phyloP scores from a whole-genome alignment of 2,113 vertebrate species.

The Serilophus lunatus region DNA sequence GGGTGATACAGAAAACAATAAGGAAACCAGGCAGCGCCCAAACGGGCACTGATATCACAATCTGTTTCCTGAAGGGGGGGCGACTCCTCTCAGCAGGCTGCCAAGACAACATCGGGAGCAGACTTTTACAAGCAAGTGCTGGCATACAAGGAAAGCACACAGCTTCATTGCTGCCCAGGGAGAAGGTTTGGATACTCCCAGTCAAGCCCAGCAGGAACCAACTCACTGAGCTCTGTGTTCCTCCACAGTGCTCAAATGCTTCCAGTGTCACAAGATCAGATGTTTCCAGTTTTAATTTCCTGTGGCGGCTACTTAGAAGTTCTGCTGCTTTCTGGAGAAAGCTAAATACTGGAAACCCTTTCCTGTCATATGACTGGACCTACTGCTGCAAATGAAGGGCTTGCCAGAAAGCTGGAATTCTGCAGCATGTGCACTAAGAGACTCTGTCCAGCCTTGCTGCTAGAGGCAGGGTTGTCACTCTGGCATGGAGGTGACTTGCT shows the following conservation, averaged over 20 bases:
- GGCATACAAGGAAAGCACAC: not conserved
- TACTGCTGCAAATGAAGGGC: not conserved
- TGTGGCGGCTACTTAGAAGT: not conserved
- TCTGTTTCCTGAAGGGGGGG: not conserved
- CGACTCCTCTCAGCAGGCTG: not conserved
- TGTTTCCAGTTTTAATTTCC: not conserved
- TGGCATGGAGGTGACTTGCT: not conserved
- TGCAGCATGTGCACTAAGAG: fast-evolving
- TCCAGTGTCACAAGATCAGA: not conserved
- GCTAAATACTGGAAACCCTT: not conserved
- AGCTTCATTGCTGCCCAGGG: not conserved
- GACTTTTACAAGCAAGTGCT: not conserved
- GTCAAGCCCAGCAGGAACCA: not conserved
- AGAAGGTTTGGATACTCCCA: not conserved
- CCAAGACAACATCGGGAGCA: not conserved
- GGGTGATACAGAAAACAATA: not conserved
- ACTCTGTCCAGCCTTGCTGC: not conserved
- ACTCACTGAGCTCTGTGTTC: not conserved
- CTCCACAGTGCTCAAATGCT: not conserved
- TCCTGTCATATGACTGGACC: not conserved
- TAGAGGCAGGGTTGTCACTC: not conserved
- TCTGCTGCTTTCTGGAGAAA: not conserved
- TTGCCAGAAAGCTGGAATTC: not conserved
- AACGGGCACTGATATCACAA: not conserved
- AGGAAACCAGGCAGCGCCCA: not conserved